Evolutionary conservation across 2,888 invertebrate species (phyloP).

Genomic region (Cryptocheilus praepositus): DNA sequence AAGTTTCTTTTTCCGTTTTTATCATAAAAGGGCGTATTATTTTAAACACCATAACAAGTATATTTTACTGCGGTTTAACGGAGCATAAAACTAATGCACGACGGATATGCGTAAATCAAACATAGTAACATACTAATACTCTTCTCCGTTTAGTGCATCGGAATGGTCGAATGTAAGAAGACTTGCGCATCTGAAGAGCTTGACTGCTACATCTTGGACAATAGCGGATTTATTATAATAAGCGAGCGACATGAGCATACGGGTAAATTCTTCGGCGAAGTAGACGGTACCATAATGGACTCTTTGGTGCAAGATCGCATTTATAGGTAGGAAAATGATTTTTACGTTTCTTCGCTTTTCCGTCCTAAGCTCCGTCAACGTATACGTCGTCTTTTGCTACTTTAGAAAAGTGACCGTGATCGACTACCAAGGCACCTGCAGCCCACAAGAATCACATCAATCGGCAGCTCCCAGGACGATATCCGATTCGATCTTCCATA

Average conservation of each 20-base stretch:
- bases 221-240: slow-evolving; percentile 94
- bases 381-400: too few species aligned
- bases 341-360: too few species aligned
- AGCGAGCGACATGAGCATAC: slow-evolving; percentile 91
- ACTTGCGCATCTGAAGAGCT: slow-evolving; percentile 91
- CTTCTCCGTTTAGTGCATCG: slow-evolving; percentile 80
- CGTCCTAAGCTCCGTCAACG: too few species aligned
- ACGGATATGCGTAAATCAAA: too few species aligned
- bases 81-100: too few species aligned
- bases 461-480: slow-evolving; percentile 72
- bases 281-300: slow-evolving; percentile 96
- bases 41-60: too few species aligned
- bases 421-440: slow-evolving; percentile 93
- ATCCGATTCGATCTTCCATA: slow-evolving; percentile 59
- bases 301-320: slow-evolving; percentile 93
- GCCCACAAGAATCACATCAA: slow-evolving; percentile 72
- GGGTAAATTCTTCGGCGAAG: slow-evolving; percentile 94
- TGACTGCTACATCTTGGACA: slow-evolving; percentile 95
- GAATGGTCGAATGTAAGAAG: slow-evolving; percentile 82
- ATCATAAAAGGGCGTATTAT: too few species aligned
- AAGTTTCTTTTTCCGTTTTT: neutral
- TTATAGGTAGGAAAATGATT: too few species aligned
- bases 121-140: slow-evolving; percentile 46
- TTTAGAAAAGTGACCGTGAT: slow-evolving; percentile 86
- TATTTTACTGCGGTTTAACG: too few species aligned